These are phyloP conservation scores for Acleris literana DNA, from an alignment of 2,888 invertebrate species.

Conservation along the genomic window DNA sequence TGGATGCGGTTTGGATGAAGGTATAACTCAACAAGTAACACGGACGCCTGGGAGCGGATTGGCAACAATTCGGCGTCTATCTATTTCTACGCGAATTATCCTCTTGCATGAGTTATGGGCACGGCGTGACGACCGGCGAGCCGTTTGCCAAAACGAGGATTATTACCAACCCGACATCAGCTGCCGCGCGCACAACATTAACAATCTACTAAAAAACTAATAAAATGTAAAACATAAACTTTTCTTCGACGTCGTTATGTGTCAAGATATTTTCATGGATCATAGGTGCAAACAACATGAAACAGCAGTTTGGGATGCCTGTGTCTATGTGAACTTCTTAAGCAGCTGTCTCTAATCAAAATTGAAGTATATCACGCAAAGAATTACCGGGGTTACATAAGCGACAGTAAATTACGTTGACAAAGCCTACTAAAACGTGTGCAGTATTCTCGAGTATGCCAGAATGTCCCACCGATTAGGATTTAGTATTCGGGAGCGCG, in stretches of 20 bases:
- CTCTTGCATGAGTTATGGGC: conserved; percentile 57
- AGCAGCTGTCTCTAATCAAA: no score
- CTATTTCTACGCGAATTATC: conserved; percentile 62
- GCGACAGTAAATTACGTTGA: conserved; percentile 1
- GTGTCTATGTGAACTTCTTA: no score
- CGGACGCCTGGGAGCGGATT: conserved; percentile 49
- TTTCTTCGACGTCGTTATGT: conserved; percentile 28
- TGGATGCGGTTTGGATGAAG: conserved; percentile 13
- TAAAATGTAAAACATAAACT: conserved; percentile 30
- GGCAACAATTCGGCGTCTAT: conserved; percentile 55
- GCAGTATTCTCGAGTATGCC: background rate
- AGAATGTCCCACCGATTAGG: conserved; percentile 11
- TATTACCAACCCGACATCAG: conserved; percentile 47
- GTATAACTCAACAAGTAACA: conserved; percentile 38
- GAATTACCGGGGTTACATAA: no score
- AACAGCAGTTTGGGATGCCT: no score
- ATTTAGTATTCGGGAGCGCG: conserved; percentile 14
- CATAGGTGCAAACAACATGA: no score
- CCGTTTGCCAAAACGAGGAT: conserved; percentile 65
- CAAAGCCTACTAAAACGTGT: background rate
- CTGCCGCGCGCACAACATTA: conserved; percentile 24
- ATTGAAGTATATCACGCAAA: no score
- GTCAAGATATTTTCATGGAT: conserved; percentile 1
- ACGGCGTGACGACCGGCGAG: conserved; percentile 48
- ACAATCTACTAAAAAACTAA: conserved; percentile 22